Percentiles rank a stretch among this genome's conserved stretches.
These are phyloP conservation scores for Anoncus sp. DNA, from an alignment of 2,888 invertebrate genomes.

Conservation along the genomic window DNA sequence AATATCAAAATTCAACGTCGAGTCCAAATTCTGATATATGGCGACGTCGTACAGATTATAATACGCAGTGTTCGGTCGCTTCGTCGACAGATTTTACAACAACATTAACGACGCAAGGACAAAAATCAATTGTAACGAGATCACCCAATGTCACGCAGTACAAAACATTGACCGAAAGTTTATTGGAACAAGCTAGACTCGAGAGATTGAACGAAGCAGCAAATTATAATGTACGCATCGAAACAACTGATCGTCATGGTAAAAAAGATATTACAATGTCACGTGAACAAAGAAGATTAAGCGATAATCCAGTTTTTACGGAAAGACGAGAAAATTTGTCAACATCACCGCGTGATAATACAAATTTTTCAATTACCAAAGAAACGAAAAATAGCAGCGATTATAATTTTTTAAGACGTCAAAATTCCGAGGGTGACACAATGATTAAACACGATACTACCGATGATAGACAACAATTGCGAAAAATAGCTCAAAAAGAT, in stretches of 20 bases:
- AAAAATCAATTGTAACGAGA: conserved; percentile 77
- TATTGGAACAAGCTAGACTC: conserved; percentile 75
- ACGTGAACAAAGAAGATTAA: conserved; percentile 75
- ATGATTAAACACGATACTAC: conserved; percentile 65
- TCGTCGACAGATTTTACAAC: conserved; percentile 75
- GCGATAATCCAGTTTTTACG: conserved; percentile 69
- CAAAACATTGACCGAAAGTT: conserved; percentile 75
- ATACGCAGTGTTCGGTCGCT: too few relatives aligned
- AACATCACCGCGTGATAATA: conserved; percentile 68
- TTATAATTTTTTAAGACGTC: conserved; percentile 74
- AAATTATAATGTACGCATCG: conserved; percentile 78
- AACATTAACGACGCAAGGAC: conserved; percentile 69
- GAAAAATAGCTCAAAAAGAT: conserved; percentile 40
- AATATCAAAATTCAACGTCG: conserved; percentile 72
- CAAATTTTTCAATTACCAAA: conserved; percentile 57
- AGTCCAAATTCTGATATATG: conserved; percentile 80
- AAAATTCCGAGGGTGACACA: conserved; percentile 80
- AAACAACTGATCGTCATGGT: conserved; percentile 72
- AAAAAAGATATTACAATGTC: conserved; percentile 66
- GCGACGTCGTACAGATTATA: conserved; percentile 76
- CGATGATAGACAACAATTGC: conserved; percentile 63
- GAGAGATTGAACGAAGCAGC: conserved; percentile 78
- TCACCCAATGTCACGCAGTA: conserved; percentile 79
- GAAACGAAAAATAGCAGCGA: conserved; percentile 71
- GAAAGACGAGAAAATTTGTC: conserved; percentile 73